phyloP scores from a whole-genome alignment of 2,888 invertebrate genomes.

The Drosophila incognita region DNA sequence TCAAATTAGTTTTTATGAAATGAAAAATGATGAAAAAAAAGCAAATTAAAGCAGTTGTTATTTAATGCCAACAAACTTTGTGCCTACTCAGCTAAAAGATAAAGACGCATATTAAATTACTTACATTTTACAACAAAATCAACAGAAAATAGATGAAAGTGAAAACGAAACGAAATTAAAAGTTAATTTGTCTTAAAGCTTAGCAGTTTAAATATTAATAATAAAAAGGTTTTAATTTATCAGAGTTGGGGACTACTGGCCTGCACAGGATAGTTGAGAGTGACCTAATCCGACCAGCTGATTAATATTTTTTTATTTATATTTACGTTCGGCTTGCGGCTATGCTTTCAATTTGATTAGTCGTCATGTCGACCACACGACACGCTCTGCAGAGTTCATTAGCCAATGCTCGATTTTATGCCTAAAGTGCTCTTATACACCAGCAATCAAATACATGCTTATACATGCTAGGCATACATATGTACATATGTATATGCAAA shows the following conservation, averaged over 20 bases:
- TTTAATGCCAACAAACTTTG: conserved; percentile 5
- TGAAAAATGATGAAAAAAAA: neutral
- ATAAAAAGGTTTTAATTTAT: conserved; percentile 24
- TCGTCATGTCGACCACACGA: conserved; percentile 16
- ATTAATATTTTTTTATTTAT: conserved; percentile 61
- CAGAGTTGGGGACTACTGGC: neutral
- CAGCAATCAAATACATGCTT: conserved; percentile 21
- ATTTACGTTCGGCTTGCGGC: conserved; percentile 40
- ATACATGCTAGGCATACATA: conserved; percentile 2
- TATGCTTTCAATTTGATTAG: conserved; percentile 40
- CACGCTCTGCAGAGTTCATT: conserved; percentile 48
- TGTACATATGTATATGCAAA: neutral
- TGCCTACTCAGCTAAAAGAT: conserved; percentile 34
- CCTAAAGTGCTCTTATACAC: conserved; percentile 33
- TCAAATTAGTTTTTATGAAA: conserved; percentile 1
- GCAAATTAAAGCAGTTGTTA: conserved; percentile 13
- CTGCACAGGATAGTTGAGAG: conserved; percentile 8
- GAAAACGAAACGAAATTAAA: conserved; percentile 38
- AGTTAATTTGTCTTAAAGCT: conserved; percentile 44
- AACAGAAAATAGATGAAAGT: neutral
- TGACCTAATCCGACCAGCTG: conserved; percentile 48
- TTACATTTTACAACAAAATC: conserved; percentile 26
- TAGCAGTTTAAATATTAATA: conserved; percentile 22
- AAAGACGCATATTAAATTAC: conserved; percentile 26
- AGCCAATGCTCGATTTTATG: conserved; percentile 30